Evolutionary conservation across 2,888 invertebrate species (phyloP), one percentile per base, ranked within the genome.

Genomic region (Melieria omissa): DNA sequence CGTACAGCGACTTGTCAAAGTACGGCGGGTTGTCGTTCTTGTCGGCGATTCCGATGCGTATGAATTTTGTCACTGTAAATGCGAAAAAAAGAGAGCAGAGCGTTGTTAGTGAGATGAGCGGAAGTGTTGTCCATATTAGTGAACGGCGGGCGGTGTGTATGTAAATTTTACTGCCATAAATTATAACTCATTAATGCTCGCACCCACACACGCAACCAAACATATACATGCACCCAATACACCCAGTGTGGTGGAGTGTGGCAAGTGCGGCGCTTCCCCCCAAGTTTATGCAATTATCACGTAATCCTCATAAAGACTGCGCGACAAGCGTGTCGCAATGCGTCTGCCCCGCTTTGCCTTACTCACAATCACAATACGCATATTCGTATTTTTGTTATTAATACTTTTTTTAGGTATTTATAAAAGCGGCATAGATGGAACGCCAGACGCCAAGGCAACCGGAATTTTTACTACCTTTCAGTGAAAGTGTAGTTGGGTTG

Each of bases 21-120:
- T 96, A 96, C 77, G 99, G 99, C 76, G 97, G 96, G 89, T 99
- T 99, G 91, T 99, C 99, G 92, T 99, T 99, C 90, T 97, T 98
- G 90, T 99, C 99, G 81, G 97, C 97, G 86, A 99, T 97, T 83
- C 96, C 97, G 89, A 98, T 97, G 81, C 97, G 96, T 89, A 98
- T 97, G 90, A 97, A 97, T 90, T 97, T 97, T 80, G 97, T 97
- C 88, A 97, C 97, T 97, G 91, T n/a, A 91, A 91, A 9, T 10
- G 52, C 46, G 41, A 41, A 45, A 45, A 41, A 55, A 29, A 29
- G 14, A 5, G 2, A 55, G 29, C 6, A 10, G 46, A n/a, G 29
- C 16, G 52, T 9, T 58, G 9, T 41, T 67, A 67, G 7, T 42
- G 5, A 49, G 5, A n/a, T 41, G 46, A 63, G 46, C 55, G 70